Percentiles rank a stretch among this genome's conserved stretches.
Evolutionary conservation across 2,888 invertebrate species (phyloP).

Genomic region (Eilema sororculum): DNA sequence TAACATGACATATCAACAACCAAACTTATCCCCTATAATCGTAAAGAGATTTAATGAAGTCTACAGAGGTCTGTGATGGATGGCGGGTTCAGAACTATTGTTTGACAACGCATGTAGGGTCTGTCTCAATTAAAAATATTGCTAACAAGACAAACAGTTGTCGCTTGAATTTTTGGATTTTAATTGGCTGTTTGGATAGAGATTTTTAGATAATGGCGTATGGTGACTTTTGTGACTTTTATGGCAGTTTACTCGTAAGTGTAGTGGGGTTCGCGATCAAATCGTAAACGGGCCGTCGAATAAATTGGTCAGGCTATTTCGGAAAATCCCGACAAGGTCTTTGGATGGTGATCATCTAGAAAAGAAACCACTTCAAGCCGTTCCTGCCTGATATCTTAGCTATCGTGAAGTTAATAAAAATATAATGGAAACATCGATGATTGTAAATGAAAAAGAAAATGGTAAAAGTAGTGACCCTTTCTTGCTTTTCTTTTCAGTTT

Average conservation of each 20-base stretch:
- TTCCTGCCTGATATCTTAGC: background rate
- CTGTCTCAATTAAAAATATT: constrained; percentile 85
- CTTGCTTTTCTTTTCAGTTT: too few relatives aligned
- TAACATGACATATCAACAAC: constrained; percentile 16
- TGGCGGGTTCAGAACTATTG: constrained; percentile 72
- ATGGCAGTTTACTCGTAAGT: background rate
- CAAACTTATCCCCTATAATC: constrained; percentile 27
- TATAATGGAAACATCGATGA: too few relatives aligned
- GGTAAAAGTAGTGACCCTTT: too few relatives aligned
- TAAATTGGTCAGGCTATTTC: background rate
- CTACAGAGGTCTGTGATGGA: constrained; percentile 51
- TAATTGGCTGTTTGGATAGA: constrained; percentile 81
- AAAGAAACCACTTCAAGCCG: background rate
- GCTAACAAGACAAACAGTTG: constrained; percentile 85
- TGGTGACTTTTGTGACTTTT: constrained; percentile 42
- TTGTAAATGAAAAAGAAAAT: too few relatives aligned
- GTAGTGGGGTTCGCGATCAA: background rate
- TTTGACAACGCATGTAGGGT: constrained; percentile 75
- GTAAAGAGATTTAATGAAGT: constrained; percentile 18
- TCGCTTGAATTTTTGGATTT: constrained; percentile 73
- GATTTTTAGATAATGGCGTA: constrained; percentile 66
- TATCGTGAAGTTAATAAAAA: too few relatives aligned
- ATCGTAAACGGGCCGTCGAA: background rate
- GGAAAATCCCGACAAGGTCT: background rate
- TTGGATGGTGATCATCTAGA: background rate